Base-by-base conservation (phyloP, 1,140 invertebrate genomes). In the Zaprionus camerounensis region DNA sequence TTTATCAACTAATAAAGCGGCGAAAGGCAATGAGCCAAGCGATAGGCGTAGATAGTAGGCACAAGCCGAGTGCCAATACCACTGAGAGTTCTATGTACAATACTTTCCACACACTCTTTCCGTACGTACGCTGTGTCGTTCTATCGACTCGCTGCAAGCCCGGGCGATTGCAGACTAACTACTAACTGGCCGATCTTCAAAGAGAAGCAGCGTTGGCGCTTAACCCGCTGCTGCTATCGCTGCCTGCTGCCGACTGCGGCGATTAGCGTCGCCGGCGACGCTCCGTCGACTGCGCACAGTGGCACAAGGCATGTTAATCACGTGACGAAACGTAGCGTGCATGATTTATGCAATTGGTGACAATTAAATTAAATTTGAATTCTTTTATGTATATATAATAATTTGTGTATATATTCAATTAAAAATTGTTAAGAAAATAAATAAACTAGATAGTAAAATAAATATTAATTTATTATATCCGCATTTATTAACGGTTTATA, bases 181-280 rank as follows among this genome's bases (percentile, higher is more conserved):
- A 78, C 81, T 88, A 81, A 84, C 84, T 81, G 66, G 84, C 69
- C 84, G 84, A 87, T 87, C 84, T 88, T 87, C 69, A 76, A 79
- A 69, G 70, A 83, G 81, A 79, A 71, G 74, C 81, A 84, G 78
- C 68, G 67, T 76, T 38, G 75, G 58, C 74, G 83, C 81, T 88
- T 88, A 87, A 83, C 83, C 83, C 83, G 71, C 65, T 65, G 49
- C 63, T 44, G 65, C 57, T 53, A 71, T 49, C n/a, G 51, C 51
- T 66, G 73, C 46, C 65, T 24, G 70, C 17, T 58, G 67, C 17
- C 44, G 36, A 38, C 61, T 38, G 73, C 68, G 36, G 34, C 65
- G 58, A 67, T 74, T 77, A 68, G 53, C 78, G 71, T 38, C 36
- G 53, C 28, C 71, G 41, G 46, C 17, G 44, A 59, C 64, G 31